Evolutionary conservation across 2,797 vertebrate genomes (phyloP).

Genomic region (Danio kyathit): DNA sequence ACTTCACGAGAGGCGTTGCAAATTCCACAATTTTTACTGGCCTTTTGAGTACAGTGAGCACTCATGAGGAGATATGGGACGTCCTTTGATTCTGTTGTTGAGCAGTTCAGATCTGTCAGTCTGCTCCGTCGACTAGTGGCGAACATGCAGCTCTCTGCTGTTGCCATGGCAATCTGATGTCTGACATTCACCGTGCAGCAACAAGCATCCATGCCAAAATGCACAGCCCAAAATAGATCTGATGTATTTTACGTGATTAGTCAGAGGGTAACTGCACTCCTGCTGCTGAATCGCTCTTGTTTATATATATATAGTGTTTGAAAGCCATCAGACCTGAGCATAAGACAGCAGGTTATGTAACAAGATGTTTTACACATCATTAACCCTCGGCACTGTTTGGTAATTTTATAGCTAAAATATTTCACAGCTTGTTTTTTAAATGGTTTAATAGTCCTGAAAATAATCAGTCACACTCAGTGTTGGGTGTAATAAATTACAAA

Average conservation of each 20-base stretch:
- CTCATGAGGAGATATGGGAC: not conserved
- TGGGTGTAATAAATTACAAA: too few species aligned
- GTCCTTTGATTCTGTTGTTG: not conserved
- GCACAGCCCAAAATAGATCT: conserved; percentile 20
- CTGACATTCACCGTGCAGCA: conserved; percentile 38
- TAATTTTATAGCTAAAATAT: too few species aligned
- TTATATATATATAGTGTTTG: too few species aligned
- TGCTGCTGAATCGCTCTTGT: not conserved
- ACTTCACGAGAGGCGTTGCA: not conserved
- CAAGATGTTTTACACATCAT: too few species aligned
- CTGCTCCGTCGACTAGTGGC: not conserved
- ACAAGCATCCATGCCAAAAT: conserved; percentile 16
- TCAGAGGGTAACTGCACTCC: not conserved
- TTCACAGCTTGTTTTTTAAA: too few species aligned
- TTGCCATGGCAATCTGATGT: conserved; percentile 37
- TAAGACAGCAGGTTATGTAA: too few species aligned
- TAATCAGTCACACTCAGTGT: too few species aligned
- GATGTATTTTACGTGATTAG: conserved; percentile 19
- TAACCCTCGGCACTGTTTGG: too few species aligned
- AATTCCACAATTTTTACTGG: not conserved
- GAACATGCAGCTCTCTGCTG: conserved; percentile 3
- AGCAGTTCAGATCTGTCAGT: conserved; percentile 14
- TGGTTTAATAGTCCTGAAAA: too few species aligned
- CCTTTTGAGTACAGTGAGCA: not conserved
- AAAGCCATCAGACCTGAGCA: not conserved